Conservation (phyloP, 2,113 vertebrate species). For the Ifrita kowaldi region DNA sequence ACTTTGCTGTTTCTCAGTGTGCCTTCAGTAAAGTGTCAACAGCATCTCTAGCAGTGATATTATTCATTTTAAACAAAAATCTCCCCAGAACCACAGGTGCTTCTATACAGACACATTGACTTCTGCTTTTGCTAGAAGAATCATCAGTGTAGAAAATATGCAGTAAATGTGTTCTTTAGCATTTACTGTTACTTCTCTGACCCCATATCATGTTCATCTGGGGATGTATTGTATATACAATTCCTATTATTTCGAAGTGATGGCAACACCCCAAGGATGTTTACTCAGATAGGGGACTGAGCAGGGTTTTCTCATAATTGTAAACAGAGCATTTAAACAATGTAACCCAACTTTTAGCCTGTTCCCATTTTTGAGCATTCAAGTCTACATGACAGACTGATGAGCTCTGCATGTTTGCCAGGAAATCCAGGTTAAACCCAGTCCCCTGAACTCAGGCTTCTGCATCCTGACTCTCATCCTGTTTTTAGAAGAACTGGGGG, state of each 20-base stretch:
- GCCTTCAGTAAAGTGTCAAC: not conserved
- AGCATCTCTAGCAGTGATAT: not conserved
- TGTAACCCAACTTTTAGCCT: not conserved
- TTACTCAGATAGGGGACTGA: not conserved
- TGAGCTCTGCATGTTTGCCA: slow-evolving; percentile 47
- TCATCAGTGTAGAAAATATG: not conserved
- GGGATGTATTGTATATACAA: not conserved
- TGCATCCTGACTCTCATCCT: slow-evolving; percentile 74
- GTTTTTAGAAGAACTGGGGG: slow-evolving; percentile 59
- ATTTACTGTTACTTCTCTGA: not conserved
- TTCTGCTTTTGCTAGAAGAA: not conserved
- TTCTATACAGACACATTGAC: not conserved
- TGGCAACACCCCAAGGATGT: slow-evolving; percentile 49
- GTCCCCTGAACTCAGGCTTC: slow-evolving; percentile 40
- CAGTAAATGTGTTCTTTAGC: not conserved
- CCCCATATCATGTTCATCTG: not conserved
- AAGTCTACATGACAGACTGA: slow-evolving; percentile 1
- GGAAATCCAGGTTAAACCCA: slow-evolving; percentile 74
- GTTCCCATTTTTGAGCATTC: not conserved
- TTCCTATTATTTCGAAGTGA: not conserved
- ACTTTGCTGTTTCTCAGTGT: not conserved
- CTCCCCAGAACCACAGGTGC: not conserved
- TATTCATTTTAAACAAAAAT: not conserved
- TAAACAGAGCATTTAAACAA: slow-evolving; percentile 51
- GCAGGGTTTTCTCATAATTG: slow-evolving; percentile 33